These are phyloP conservation scores for Hucho hucho DNA, from an alignment of 2,113 vertebrate species.

Conservation along the genomic window DNA sequence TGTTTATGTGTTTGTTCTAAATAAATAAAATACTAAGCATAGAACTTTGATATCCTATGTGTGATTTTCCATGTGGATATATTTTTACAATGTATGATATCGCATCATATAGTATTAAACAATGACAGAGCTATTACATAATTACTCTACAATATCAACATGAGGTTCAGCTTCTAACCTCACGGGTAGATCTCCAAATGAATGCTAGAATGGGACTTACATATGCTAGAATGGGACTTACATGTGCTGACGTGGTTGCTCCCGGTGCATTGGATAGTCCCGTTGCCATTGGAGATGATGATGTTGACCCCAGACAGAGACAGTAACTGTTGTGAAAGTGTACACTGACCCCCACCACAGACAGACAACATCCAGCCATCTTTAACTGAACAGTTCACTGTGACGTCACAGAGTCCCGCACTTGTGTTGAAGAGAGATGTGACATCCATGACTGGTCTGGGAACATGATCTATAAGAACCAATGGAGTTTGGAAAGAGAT, in stretches of 20 bases:
- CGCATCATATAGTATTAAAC: background rate
- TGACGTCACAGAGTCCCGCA: slow-evolving; percentile 28
- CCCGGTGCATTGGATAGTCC: slow-evolving; percentile 38
- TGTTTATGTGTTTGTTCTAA: too few species aligned
- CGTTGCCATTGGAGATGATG: background rate
- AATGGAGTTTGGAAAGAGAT: background rate
- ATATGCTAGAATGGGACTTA: slow-evolving; percentile 31
- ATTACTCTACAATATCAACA: too few species aligned
- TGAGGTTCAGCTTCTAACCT: too few species aligned
- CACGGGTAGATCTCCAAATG: too few species aligned
- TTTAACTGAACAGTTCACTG: slow-evolving; percentile 58
- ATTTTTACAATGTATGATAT: too few species aligned
- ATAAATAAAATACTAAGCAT: too few species aligned
- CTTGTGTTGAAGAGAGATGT: slow-evolving; percentile 23
- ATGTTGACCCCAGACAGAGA: slow-evolving; percentile 39
- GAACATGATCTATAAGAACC: slow-evolving; percentile 34
- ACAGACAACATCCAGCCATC: slow-evolving; percentile 3
- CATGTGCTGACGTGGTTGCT: slow-evolving; percentile 61
- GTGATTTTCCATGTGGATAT: too few species aligned
- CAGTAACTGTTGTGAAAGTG: fast-evolving
- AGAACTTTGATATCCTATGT: too few species aligned
- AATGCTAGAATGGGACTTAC: background rate
- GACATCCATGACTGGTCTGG: slow-evolving; percentile 14
- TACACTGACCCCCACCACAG: slow-evolving; percentile 42
- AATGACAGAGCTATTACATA: background rate